Conservation (phyloP, 2,888 invertebrate genomes). For the Eurytoma californica region DNA sequence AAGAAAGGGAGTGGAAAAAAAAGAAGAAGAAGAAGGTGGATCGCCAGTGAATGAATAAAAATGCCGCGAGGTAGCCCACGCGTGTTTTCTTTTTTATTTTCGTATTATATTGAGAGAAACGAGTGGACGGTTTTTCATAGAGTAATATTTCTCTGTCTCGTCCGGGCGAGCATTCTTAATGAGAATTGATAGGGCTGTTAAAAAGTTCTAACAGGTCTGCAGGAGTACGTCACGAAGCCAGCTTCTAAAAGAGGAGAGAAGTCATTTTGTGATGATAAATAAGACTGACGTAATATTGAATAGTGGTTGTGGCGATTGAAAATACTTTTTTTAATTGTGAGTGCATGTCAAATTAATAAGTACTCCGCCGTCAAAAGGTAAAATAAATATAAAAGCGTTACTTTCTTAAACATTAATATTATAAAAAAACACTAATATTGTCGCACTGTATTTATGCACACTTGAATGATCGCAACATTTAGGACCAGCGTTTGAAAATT, state of each 20-base stretch:
- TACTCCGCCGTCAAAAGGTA: too few species aligned
- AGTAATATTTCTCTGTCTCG: conserved; percentile 53
- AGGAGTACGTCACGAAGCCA: conserved; percentile 18
- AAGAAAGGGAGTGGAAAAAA: conserved; percentile 5
- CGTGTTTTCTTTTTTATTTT: conserved; percentile 22
- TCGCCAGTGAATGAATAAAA: not conserved
- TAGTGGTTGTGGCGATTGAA: not conserved
- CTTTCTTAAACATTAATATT: too few species aligned
- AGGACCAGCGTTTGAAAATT: too few species aligned
- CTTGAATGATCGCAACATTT: too few species aligned
- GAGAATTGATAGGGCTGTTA: conserved; percentile 54
- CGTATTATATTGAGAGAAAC: not conserved
- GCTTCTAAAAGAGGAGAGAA: conserved; percentile 22
- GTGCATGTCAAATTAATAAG: not conserved
- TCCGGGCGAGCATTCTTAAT: conserved; percentile 48
- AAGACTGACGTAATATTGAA: conserved; percentile 25
- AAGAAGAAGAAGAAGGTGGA: not conserved
- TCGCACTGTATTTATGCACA: too few species aligned
- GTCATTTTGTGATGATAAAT: conserved; percentile 42
- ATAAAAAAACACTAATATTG: too few species aligned
- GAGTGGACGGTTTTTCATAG: conserved; percentile 28
- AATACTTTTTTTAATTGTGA: conserved; percentile 9
- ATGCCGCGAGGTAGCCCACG: conserved; percentile 19
- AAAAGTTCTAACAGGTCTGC: conserved; percentile 32
- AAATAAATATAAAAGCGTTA: too few species aligned